Evolutionary conservation across 2,113 vertebrate genomes (phyloP).

Genomic region (Callocephalon fimbriatum): DNA sequence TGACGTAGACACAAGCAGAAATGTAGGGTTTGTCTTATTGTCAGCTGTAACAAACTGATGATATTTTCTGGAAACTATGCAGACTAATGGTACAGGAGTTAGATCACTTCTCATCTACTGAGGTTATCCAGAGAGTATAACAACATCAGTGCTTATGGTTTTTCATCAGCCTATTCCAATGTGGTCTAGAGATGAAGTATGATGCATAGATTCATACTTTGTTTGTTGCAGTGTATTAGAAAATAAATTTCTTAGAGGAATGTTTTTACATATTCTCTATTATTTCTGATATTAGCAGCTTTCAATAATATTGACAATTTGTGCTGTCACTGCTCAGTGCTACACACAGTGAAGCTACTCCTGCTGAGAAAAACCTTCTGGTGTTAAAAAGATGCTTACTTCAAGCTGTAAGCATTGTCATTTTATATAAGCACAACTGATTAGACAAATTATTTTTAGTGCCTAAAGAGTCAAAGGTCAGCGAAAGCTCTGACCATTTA

Average conservation of each 20-base stretch:
- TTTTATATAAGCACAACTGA: slow-evolving; percentile 17
- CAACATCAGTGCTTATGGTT: neutral
- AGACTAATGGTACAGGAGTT: neutral
- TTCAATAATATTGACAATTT: slow-evolving; percentile 35
- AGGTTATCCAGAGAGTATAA: neutral
- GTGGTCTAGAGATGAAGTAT: neutral
- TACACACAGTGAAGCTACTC: neutral
- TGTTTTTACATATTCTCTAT: neutral
- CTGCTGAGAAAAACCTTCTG: slow-evolving; percentile 30
- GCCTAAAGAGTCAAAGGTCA: slow-evolving; percentile 13
- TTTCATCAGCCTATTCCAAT: neutral
- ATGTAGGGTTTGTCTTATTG: neutral
- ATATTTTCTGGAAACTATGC: neutral
- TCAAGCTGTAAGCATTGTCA: slow-evolving; percentile 7
- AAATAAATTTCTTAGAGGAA: neutral
- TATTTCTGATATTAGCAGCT: neutral
- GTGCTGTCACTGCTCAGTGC: neutral
- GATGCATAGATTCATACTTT: neutral
- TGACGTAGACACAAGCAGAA: neutral
- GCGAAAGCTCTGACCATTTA: slow-evolving; percentile 28
- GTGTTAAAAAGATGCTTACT: slow-evolving; percentile 43
- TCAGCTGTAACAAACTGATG: neutral
- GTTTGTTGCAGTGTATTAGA: neutral
- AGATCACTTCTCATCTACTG: neutral
- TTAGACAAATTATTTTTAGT: slow-evolving; percentile 19